Evolutionary conservation across 2,797 vertebrate genomes (phyloP).

Genomic region (Darevskia nairensis): DNA sequence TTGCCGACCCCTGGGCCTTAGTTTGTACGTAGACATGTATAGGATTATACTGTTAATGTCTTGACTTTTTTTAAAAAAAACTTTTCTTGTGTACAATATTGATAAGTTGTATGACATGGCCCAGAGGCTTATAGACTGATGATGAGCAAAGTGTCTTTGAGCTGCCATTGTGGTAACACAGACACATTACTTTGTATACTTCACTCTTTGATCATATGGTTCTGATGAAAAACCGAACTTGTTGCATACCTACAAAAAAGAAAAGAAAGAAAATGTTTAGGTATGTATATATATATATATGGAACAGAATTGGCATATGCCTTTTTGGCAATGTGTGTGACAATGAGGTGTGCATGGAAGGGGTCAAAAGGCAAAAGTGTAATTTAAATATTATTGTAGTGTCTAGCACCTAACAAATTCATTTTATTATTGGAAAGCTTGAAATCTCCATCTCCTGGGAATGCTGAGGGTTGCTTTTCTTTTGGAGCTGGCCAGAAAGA

Average conservation of each 20-base stretch:
- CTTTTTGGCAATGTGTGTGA: background rate
- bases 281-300: too few relatives aligned
- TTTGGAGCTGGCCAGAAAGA: rapidly evolving
- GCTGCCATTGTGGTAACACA: background rate
- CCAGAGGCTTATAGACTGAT: background rate
- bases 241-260: background rate
- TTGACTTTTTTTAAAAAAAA: background rate
- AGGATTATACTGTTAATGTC: slow-evolving; percentile 6
- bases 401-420: background rate
- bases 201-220: background rate
- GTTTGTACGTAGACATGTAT: background rate
- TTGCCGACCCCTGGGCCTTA: too few relatives aligned
- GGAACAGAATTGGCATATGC: slow-evolving; percentile 18
- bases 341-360: background rate
- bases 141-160: background rate
- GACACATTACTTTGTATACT: background rate
- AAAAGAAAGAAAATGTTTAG: background rate
- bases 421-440: slow-evolving; percentile 4
- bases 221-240: slow-evolving; percentile 12
- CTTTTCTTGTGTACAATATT: background rate
- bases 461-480: background rate
- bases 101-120: background rate
- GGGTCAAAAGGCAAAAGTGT: background rate
- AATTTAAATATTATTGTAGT: slow-evolving; percentile 10
- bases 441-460: background rate